Conservation (phyloP, 2,888 invertebrate species). For the Acanthopleura granulata region DNA sequence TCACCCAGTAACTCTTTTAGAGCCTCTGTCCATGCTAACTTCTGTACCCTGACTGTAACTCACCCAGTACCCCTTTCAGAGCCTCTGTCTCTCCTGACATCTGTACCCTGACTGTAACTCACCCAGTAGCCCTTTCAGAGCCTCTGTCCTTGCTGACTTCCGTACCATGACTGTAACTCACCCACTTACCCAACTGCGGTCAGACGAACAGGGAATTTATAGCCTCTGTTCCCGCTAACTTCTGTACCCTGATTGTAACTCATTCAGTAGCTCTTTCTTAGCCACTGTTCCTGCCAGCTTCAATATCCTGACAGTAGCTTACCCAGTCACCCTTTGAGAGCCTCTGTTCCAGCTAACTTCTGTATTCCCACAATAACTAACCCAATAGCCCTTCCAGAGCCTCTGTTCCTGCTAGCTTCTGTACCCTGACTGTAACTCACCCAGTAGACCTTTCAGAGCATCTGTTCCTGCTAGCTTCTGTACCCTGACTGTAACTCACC, state of each 20-base stretch:
- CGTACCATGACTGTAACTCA: not conserved
- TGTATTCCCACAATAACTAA: too few relatives aligned
- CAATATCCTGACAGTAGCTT: conserved; percentile 21
- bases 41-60: too few relatives aligned
- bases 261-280: conserved; percentile 19
- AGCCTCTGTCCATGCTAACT: too few relatives aligned
- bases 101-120: conserved; percentile 23
- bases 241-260: conserved; percentile 20
- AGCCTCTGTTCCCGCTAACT: conserved; percentile 46
- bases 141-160: conserved; percentile 38
- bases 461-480: conserved; percentile 27
- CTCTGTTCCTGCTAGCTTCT: not conserved
- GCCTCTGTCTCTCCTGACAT: not conserved
- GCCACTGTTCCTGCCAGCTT: conserved; percentile 49
- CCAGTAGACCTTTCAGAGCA: too few relatives aligned
- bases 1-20: too few relatives aligned
- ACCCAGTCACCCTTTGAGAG: too few relatives aligned
- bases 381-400: too few relatives aligned
- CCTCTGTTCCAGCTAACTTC: too few relatives aligned
- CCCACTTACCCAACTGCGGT: not conserved
- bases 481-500: not conserved
- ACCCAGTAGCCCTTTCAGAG: not conserved
- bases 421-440: too few relatives aligned
- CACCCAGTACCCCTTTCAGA: too few relatives aligned
- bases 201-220: too few relatives aligned